Percentiles rank a stretch among this genome's conserved stretches.
phyloP scores from a whole-genome alignment of 1,140 invertebrate genomes.

The Centruroides sculpturatus region DNA sequence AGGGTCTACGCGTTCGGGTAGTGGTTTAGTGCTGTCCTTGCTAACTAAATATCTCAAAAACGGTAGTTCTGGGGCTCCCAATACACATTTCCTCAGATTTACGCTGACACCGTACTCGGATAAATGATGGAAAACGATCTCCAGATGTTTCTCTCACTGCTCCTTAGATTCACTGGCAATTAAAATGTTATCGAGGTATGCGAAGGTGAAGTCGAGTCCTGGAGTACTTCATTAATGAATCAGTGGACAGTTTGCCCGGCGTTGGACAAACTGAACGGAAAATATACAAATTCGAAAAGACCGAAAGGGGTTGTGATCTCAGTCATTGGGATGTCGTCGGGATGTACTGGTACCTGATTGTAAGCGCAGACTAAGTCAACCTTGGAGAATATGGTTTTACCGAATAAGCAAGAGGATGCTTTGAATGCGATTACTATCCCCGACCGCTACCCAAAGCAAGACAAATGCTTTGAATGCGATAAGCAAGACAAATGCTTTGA shows the following conservation, averaged over 20 bases:
- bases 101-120: neutral
- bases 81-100: neutral
- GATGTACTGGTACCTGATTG: too few relatives aligned
- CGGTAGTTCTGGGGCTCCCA: neutral
- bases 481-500: too few relatives aligned
- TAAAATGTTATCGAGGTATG: conserved; percentile 1
- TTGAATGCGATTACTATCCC: too few relatives aligned
- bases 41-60: neutral
- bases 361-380: too few relatives aligned
- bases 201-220: neutral
- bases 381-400: too few relatives aligned
- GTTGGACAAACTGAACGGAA: neutral
- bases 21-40: neutral
- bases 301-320: too few relatives aligned
- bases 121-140: neutral
- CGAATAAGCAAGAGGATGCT: too few relatives aligned
- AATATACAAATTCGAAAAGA: too few relatives aligned
- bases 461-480: too few relatives aligned
- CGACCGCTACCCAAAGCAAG: too few relatives aligned
- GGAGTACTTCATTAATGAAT: neutral
- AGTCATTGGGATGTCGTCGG: too few relatives aligned
- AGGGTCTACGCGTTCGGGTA: neutral
- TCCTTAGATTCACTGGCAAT: neutral
- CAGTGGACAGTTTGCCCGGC: neutral
- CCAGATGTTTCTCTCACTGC: neutral